Percentiles rank a stretch among this genome's conserved stretches.
phyloP scores from a whole-genome alignment of 2,113 vertebrate species.

The Malaclemys terrapin region DNA sequence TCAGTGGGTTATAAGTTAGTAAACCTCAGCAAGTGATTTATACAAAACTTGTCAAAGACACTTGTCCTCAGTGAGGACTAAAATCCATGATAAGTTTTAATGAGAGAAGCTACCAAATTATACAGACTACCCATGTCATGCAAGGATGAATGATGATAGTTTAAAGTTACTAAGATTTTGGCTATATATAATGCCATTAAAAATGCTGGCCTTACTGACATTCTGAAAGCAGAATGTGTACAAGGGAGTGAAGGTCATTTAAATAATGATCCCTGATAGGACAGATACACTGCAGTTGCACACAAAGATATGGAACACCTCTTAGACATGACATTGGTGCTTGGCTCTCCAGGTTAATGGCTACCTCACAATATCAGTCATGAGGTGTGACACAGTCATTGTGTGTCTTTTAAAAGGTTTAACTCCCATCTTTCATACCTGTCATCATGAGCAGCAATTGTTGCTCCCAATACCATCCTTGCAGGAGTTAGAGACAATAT shows the following conservation, averaged over 20 bases:
- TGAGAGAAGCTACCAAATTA: neutral
- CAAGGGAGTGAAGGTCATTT: neutral
- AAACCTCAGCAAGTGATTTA: neutral
- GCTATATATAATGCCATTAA: neutral
- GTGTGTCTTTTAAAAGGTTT: neutral
- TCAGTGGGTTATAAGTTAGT: neutral
- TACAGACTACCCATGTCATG: neutral
- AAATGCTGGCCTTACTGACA: neutral
- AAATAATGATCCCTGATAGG: neutral
- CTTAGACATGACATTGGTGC: neutral
- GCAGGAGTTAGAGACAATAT: conserved; percentile 97
- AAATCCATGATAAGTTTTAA: neutral
- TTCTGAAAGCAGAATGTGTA: neutral
- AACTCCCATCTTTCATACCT: conserved; percentile 80
- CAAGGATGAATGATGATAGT: neutral
- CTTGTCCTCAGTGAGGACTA: neutral
- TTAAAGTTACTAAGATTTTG: neutral
- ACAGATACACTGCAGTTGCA: neutral
- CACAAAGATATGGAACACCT: neutral
- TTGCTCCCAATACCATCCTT: conserved; percentile 94
- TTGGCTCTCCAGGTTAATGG: neutral
- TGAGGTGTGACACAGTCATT: neutral
- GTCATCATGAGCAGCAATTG: conserved; percentile 97
- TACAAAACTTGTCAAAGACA: neutral
- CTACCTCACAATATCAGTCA: neutral